Base-by-base conservation (phyloP, 1,140 invertebrate genomes). In the Cyrtorhinus lividipennis region DNA sequence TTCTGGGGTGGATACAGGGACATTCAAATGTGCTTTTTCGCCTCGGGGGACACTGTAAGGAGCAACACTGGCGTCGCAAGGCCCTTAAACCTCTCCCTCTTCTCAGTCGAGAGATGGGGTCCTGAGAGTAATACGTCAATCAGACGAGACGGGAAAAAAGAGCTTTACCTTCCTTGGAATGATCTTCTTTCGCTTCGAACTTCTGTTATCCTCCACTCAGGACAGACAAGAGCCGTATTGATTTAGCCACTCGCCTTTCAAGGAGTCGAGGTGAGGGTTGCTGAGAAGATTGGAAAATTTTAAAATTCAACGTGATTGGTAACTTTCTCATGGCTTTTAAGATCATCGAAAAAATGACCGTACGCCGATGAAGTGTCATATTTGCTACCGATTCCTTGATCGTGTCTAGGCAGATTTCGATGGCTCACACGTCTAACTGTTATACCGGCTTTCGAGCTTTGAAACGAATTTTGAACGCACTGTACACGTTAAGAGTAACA, bases 11-110 rank as follows among this genome's bases (percentile, higher is more conserved):
- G 5, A 38, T 38, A 5, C 30, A 22, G 48, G 12, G 20, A 53
- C 48, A 53, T 53, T 53, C 48, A 53, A 53, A 53, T 53, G 48
- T 20, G 48, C 48, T 53, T 53, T 20, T 12, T 53, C 20, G 48
- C 48, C 48, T 22, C 48, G 18, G 20, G 48, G 48, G 48, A 53
- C 48, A 38, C 15, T 5, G 5, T 38, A 38, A 15, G 30, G 30
- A 38, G 30, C 30, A 38, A 38, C 30, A 15, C 30, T 38, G 30
- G 30, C n/a, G n/a, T n/a, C n/a, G n/a, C n/a, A n/a, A 15, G 5
- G 30, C 30, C 30, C 30, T 38, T 38, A 38, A 38, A 38, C 5
- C 30, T 38, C 15, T 38, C 30, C 30, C 15, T 38, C 5, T 15
- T 5, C 5, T 38, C 5, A 38, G 30, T 38, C 30, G 30, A 38